These are phyloP conservation scores for Fistularia commersonii DNA, from an alignment of 2,797 vertebrate genomes.

Conservation along the genomic window DNA sequence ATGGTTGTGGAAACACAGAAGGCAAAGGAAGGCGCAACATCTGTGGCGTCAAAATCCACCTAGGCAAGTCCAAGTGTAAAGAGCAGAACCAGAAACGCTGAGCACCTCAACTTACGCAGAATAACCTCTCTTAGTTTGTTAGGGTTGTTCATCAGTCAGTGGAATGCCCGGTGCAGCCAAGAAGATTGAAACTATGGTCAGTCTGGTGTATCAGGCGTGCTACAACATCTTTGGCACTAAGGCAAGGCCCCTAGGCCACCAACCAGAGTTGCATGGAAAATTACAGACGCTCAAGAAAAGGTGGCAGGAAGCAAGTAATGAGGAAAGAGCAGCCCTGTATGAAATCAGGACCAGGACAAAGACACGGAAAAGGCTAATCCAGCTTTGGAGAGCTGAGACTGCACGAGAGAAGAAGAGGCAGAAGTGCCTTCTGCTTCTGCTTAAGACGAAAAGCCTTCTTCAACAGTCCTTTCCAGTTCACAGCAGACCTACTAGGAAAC, in stretches of 20 bases:
- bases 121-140: too few relatives aligned
- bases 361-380: background rate
- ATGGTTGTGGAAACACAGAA: too few relatives aligned
- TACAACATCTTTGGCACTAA: background rate
- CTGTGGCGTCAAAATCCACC: too few relatives aligned
- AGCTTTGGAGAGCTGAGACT: background rate
- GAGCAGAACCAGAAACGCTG: too few relatives aligned
- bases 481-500: background rate
- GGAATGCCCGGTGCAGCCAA: too few relatives aligned
- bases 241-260: too few relatives aligned
- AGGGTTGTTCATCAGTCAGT: too few relatives aligned
- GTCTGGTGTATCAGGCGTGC: background rate
- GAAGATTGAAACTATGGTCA: too few relatives aligned
- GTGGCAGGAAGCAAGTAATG: background rate
- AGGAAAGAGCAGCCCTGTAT: background rate
- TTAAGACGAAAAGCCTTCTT: background rate
- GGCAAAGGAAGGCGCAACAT: too few relatives aligned
- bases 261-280: background rate
- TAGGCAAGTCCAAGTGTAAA: too few relatives aligned
- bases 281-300: background rate
- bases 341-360: background rate
- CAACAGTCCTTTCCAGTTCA: background rate
- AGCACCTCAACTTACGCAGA: too few relatives aligned
- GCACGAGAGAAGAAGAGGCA: background rate
- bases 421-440: too few relatives aligned